Conservation (phyloP, 2,888 invertebrate genomes). For the Agrotis clavis region DNA sequence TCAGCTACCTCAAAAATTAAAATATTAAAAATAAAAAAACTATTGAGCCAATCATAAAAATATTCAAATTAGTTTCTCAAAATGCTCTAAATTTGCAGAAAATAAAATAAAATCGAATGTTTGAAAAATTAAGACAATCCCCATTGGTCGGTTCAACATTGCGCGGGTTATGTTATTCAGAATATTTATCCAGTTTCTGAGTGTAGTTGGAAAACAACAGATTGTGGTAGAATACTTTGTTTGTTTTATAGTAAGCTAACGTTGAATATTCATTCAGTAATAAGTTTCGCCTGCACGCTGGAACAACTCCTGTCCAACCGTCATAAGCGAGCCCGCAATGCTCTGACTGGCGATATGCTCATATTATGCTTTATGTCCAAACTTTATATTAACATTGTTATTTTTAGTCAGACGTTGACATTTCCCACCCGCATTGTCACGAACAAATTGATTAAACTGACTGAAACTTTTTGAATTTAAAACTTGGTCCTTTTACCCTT, state of each 20-base stretch:
- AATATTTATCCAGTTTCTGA: conserved; percentile 6
- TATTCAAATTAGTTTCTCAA: too few relatives aligned
- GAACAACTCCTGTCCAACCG: conserved; percentile 36
- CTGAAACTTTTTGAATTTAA: conserved; percentile 25
- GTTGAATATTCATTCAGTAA: conserved; percentile 40
- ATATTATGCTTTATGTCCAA: conserved; percentile 2
- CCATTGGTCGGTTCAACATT: too few relatives aligned
- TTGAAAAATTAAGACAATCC: too few relatives aligned
- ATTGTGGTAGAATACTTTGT: conserved; percentile 35
- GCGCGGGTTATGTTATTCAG: too few relatives aligned
- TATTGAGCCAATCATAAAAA: too few relatives aligned
- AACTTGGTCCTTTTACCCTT: conserved; percentile 35
- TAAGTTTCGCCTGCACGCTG: conserved; percentile 15
- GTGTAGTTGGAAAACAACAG: conserved; percentile 4
- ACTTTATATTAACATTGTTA: conserved; percentile 43
- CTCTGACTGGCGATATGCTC: conserved; percentile 31
- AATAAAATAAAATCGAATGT: too few relatives aligned
- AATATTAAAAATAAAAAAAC: too few relatives aligned
- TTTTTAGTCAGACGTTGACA: conserved; percentile 29
- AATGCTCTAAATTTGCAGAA: too few relatives aligned
- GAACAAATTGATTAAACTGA: conserved; percentile 43
- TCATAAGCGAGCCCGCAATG: conserved; percentile 19
- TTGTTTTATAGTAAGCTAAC: conserved; percentile 24
- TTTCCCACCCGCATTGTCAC: conserved; percentile 23
- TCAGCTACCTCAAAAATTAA: too few relatives aligned